Conservation (phyloP, 2,888 invertebrate species). For the Pilophorus perplexus region DNA sequence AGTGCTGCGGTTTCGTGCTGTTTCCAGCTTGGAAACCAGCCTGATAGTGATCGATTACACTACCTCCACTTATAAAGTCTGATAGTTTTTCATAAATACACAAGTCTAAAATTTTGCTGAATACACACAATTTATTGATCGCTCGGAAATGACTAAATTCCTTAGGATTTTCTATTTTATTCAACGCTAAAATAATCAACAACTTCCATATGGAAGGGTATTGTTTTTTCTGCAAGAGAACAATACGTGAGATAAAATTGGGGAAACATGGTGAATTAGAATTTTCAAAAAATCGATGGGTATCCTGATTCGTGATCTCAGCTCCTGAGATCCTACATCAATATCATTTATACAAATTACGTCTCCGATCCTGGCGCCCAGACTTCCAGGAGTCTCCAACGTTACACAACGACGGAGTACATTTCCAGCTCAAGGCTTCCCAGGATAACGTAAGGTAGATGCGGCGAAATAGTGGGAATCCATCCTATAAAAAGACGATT, state of each 20-base stretch:
- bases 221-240: neutral
- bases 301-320: too few relatives aligned
- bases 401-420: too few relatives aligned
- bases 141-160: too few relatives aligned
- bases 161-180: neutral
- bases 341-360: neutral
- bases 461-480: too few relatives aligned
- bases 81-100: neutral
- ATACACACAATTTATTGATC: constrained; percentile 6
- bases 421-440: too few relatives aligned
- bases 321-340: neutral
- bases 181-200: neutral
- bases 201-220: neutral
- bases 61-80: neutral
- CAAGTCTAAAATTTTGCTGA: neutral
- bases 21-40: constrained; percentile 6
- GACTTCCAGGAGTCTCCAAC: too few relatives aligned
- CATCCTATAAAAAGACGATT: too few relatives aligned
- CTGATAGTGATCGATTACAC: neutral
- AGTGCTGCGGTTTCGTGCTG: neutral
- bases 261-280: neutral
- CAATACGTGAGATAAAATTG: neutral
- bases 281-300: neutral
- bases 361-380: too few relatives aligned
- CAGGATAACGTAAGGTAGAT: too few relatives aligned